Conservation (phyloP, 2,113 vertebrate species). For the Rallus limicola region DNA sequence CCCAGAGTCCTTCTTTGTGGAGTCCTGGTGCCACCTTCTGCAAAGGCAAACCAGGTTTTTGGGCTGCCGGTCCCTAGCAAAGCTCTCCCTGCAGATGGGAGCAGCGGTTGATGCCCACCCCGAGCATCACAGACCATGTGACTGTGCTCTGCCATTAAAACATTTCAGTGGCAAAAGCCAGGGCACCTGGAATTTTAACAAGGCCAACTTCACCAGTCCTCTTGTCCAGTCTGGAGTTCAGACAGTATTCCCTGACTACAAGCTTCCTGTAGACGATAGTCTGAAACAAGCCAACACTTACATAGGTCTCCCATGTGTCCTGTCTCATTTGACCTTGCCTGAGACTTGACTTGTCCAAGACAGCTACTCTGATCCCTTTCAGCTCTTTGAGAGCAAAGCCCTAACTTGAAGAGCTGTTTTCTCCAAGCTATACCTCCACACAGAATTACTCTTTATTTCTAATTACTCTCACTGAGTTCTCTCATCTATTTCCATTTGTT, state of each 20-base stretch:
- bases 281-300: background rate
- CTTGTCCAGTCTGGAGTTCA: background rate
- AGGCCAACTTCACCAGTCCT: background rate
- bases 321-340: background rate
- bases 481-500: conserved; percentile 4
- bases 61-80: background rate
- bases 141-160: background rate
- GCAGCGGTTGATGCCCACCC: fast-evolving
- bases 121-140: fast-evolving
- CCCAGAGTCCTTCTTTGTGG: background rate
- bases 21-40: background rate
- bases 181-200: background rate
- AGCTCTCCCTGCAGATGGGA: background rate
- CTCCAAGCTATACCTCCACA: background rate
- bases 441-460: background rate
- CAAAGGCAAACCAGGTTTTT: fast-evolving
- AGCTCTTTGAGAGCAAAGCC: background rate
- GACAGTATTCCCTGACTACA: fast-evolving
- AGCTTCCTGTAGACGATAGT: background rate
- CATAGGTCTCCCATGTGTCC: background rate
- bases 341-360: background rate
- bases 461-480: background rate
- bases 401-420: background rate
- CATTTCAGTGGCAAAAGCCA: background rate
- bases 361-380: background rate